phyloP scores from a whole-genome alignment of 1,140 invertebrate genomes.

The Leptestheria dahalacensis region DNA sequence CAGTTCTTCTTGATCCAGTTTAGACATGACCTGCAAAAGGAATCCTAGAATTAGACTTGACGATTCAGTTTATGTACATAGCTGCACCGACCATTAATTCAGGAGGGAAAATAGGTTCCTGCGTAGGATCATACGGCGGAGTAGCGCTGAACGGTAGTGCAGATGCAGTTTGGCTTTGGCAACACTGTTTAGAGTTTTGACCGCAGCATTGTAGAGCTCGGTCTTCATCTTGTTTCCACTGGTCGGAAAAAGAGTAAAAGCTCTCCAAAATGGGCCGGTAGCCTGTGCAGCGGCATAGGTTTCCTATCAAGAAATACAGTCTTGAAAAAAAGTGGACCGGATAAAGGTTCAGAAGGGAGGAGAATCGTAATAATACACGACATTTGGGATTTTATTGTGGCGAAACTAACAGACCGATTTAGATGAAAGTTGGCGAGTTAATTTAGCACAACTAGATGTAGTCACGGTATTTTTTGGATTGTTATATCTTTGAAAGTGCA shows the following conservation, averaged over 20 bases:
- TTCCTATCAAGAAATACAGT: slow-evolving; percentile 35
- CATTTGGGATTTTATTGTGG: too few relatives aligned
- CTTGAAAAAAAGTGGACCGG: not conserved
- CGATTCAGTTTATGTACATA: not conserved
- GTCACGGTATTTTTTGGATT: too few relatives aligned
- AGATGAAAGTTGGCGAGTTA: too few relatives aligned
- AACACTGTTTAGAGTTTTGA: slow-evolving; percentile 60
- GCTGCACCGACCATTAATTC: slow-evolving; percentile 35
- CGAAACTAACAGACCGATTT: too few relatives aligned
- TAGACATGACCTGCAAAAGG: slow-evolving; percentile 39
- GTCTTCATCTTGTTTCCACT: not conserved
- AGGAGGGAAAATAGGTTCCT: slow-evolving; percentile 89
- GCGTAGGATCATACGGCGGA: slow-evolving; percentile 29
- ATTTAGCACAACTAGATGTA: too few relatives aligned
- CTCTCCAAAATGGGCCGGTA: slow-evolving; percentile 81
- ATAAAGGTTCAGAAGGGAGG: not conserved
- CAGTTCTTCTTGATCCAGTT: not conserved
- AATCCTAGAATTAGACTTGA: not conserved
- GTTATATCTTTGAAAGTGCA: too few relatives aligned
- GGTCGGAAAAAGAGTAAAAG: slow-evolving; percentile 54
- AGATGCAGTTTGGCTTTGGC: slow-evolving; percentile 27
- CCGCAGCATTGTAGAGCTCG: too few relatives aligned
- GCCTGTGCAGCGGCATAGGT: slow-evolving; percentile 79
- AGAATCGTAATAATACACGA: too few relatives aligned
- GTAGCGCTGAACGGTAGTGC: too few relatives aligned